These are phyloP conservation scores for Rhyzopertha dominica DNA, from an alignment of 1,140 invertebrate genomes.

Conservation along the genomic window DNA sequence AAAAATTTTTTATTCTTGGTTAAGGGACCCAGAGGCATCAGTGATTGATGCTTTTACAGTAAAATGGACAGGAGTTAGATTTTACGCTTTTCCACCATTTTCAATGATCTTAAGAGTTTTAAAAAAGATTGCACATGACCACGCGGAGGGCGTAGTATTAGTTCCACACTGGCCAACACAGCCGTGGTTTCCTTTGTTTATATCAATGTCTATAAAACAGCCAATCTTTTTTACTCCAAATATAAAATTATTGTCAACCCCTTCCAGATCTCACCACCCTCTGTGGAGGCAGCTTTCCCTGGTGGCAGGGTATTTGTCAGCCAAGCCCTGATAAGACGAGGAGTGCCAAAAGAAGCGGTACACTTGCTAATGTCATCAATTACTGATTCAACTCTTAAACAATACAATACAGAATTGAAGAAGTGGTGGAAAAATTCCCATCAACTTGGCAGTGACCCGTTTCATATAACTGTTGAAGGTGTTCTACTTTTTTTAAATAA, in stretches of 20 bases:
- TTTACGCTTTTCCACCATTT: too few species aligned
- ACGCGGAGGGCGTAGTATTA: too few species aligned
- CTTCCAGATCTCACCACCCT: constrained; percentile 6
- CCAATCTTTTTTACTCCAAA: neutral
- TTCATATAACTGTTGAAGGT: neutral
- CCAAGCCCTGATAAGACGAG: constrained; percentile 6
- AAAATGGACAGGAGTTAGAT: too few species aligned
- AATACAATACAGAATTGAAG: constrained; percentile 14
- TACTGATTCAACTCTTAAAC: constrained; percentile 5
- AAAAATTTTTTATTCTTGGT: too few species aligned
- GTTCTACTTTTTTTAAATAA: constrained; percentile 8
- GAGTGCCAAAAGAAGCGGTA: constrained; percentile 5
- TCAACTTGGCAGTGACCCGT: neutral
- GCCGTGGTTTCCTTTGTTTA: too few species aligned
- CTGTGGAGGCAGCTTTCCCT: constrained; percentile 15
- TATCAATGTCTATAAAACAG: too few species aligned
- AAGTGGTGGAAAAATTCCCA: constrained; percentile 10
- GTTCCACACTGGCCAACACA: too few species aligned
- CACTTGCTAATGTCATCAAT: constrained; percentile 13
- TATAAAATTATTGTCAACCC: neutral
- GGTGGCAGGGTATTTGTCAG: constrained; percentile 15
- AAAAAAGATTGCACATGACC: too few species aligned
- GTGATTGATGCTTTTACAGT: too few species aligned
- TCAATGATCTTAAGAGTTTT: too few species aligned
- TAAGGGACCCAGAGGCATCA: too few species aligned